Percentiles rank a stretch among this genome's conserved stretches.
These are phyloP conservation scores for Trachelus troglodyta DNA, from an alignment of 2,888 invertebrate genomes.

Conservation along the genomic window DNA sequence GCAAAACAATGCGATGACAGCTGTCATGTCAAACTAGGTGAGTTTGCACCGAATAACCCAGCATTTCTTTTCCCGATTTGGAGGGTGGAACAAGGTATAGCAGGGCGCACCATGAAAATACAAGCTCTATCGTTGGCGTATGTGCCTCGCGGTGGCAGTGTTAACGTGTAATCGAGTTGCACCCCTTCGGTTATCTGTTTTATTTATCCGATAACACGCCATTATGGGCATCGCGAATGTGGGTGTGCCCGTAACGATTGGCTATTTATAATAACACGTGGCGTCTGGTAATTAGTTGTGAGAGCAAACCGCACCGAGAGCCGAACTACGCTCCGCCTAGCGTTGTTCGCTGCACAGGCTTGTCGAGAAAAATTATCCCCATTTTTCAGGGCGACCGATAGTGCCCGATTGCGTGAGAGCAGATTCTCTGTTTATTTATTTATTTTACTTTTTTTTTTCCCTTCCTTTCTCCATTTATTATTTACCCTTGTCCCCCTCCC, in stretches of 20 bases:
- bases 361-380: slow-evolving; percentile 42
- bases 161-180: slow-evolving; percentile 63
- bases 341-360: not conserved
- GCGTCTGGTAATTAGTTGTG: slow-evolving; percentile 64
- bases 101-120: not conserved
- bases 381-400: not conserved
- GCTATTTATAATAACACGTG: slow-evolving; percentile 66
- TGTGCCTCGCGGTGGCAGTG: slow-evolving; percentile 22
- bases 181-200: slow-evolving; percentile 62
- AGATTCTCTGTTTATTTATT: slow-evolving; percentile 28
- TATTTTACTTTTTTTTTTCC: slow-evolving; percentile 25
- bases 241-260: slow-evolving; percentile 63
- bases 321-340: slow-evolving; percentile 23
- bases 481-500: not conserved
- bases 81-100: not conserved
- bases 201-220: slow-evolving; percentile 67
- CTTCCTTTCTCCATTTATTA: slow-evolving; percentile 29
- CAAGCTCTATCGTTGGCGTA: not conserved
- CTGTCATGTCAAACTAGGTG: not conserved
- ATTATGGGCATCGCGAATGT: slow-evolving; percentile 62
- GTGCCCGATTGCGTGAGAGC: not conserved
- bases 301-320: slow-evolving; percentile 52
- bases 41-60: not conserved
- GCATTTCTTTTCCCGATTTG: not conserved
- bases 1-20: not conserved